Conservation (phyloP, 2,888 invertebrate species). For the Buathra laborator region DNA sequence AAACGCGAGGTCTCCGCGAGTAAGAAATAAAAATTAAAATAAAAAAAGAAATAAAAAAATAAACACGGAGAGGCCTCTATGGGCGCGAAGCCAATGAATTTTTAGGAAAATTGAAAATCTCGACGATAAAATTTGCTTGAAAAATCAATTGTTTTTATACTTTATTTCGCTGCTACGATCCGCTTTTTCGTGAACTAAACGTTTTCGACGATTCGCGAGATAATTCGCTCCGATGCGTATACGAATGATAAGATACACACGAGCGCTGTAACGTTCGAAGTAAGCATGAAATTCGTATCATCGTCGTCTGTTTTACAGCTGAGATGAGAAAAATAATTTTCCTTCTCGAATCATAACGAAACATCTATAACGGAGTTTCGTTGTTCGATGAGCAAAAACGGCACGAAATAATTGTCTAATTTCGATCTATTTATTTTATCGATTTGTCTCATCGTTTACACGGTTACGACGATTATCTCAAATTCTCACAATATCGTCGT, state of each 20-base stretch:
- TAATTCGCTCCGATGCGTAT: not conserved
- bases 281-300: not conserved
- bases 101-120: constrained; percentile 56
- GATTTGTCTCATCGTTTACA: not conserved
- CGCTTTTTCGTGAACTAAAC: constrained; percentile 7
- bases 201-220: not conserved
- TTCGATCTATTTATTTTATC: not conserved
- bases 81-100: constrained; percentile 55
- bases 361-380: not conserved
- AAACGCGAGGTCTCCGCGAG: constrained; percentile 75
- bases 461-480: not conserved
- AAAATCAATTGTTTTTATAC: not conserved
- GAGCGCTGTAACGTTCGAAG: not conserved
- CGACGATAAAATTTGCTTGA: constrained; percentile 33
- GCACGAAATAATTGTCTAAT: not conserved
- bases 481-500: not conserved
- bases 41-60: constrained; percentile 34
- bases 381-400: not conserved
- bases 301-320: not conserved
- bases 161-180: constrained; percentile 15
- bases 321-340: not conserved
- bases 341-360: not conserved
- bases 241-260: not conserved
- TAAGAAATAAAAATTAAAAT: constrained; percentile 41
- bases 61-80: constrained; percentile 44